Evolutionary conservation across 53 echinoderm and acorn worm species (phyloP), one percentile per base, ranked within the genome.

Genomic region (Henricia sp.): DNA sequence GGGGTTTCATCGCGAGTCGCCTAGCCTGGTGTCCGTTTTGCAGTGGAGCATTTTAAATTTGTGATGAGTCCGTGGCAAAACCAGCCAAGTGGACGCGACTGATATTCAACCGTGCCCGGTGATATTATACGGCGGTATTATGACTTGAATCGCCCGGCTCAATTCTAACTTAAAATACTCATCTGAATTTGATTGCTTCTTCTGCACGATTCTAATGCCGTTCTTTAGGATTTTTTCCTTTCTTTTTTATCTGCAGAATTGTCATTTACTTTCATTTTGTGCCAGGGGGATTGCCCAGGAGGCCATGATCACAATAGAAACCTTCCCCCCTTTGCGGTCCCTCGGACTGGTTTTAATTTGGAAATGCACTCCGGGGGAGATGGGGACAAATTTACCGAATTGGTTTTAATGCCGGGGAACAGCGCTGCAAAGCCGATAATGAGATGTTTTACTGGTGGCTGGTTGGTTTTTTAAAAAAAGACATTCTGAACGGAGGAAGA

Each of bases 371-470:
- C 64, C 0, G 48, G 78, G 75, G 48, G 57, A 66, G 36, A 66
- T 17, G 21, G 46, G 70, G 46, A 41, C 80, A 80, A 80, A 80
- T 63, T 80, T 80, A 58, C 48, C 38, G 64, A 38, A 80, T 80
- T 80, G 80, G 80, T 80, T 80, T 80, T 80, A 76, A 76, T 59
- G 46, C 59, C 41, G 42, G n/a, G 58, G 60, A 58, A 39, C 60
- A 34, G 59, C 76, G 40, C 58, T 40, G 59, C 40, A 26, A 59
- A 58, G 58, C 40, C 35, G 64, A 80, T 80, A 80, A 80, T 80
- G 80, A 80, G 44, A 80, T 80, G 80, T 80, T 80, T 62, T 16
- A 80, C 80, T 80, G 80, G 80, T 80, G 80, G 80, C 64, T 64
- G 64, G 80, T 80, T 80, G 80, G 64, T 70, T 63, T n/a, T n/a